Conservation (phyloP, 1,140 invertebrate species). For the Stegodyphus mimosarum region DNA sequence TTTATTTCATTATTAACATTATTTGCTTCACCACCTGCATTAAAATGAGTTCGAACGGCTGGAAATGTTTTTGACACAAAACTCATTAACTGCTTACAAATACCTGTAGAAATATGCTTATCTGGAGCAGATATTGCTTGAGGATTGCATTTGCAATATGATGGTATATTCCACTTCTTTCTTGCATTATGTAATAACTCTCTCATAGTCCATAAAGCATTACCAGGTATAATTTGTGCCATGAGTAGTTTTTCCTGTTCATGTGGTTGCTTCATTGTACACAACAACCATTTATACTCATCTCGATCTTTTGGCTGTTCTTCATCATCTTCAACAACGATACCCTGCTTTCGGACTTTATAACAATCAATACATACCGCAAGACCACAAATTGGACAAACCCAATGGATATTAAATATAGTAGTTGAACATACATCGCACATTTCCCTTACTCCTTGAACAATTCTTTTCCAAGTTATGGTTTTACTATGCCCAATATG, state of each 20-base stretch:
- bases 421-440: conserved; percentile 98
- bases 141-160: conserved; percentile 65
- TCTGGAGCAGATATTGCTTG: background rate
- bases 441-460: conserved; percentile 96
- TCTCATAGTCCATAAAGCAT: conserved; percentile 81
- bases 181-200: conserved; percentile 82
- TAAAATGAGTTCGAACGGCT: background rate
- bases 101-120: conserved; percentile 22
- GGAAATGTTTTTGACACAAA: conserved; percentile 34
- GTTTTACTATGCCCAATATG: conserved; percentile 77
- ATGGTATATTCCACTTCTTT: conserved; percentile 80
- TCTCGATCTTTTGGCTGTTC: conserved; percentile 73
- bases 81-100: conserved; percentile 54
- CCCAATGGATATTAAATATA: conserved; percentile 98
- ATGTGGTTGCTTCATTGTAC: conserved; percentile 83
- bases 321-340: conserved; percentile 8
- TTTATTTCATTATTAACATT: background rate
- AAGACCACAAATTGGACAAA: conserved; percentile 96
- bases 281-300: conserved; percentile 86
- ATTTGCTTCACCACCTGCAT: background rate
- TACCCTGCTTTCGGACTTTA: conserved; percentile 77
- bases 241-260: conserved; percentile 88
- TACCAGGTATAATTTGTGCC: conserved; percentile 95
- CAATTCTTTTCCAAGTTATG: conserved; percentile 93
- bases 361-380: conserved; percentile 98